Evolutionary conservation across 2,797 vertebrate species (phyloP).

Genomic region (Coreius guichenoti): DNA sequence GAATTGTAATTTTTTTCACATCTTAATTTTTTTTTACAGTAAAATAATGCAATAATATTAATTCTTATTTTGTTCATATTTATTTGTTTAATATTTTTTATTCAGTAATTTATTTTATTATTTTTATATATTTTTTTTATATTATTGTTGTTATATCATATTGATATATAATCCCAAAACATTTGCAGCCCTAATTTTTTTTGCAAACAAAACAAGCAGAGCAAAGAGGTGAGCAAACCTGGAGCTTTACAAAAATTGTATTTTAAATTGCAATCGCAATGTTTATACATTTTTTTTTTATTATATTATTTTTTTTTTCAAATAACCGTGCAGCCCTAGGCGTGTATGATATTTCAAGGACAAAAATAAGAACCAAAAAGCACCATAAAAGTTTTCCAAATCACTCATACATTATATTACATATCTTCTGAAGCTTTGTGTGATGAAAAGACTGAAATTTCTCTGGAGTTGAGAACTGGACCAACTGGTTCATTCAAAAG

Average conservation of each 20-base stretch:
- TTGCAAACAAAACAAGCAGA: neutral
- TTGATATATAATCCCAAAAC: too few species aligned
- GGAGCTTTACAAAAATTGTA: neutral
- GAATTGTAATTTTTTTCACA: neutral
- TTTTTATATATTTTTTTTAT: too few species aligned
- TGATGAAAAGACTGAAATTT: neutral
- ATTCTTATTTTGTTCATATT: too few species aligned
- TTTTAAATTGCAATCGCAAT: neutral
- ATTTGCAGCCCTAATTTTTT: too few species aligned
- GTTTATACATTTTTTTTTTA: neutral
- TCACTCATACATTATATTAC: neutral
- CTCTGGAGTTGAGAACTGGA: neutral
- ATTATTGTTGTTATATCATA: too few species aligned
- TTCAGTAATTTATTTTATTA: too few species aligned
- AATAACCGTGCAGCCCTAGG: neutral
- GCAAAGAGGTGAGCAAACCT: neutral
- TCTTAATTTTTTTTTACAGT: neutral
- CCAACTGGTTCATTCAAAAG: neutral
- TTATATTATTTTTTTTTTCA: neutral
- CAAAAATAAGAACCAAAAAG: neutral
- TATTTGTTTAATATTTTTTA: neutral
- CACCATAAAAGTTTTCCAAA: neutral
- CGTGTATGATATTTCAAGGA: neutral
- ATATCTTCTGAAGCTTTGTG: neutral
- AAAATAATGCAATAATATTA: neutral